Evolutionary conservation across 2,888 invertebrate genomes (phyloP).

Genomic region (Phymatocera aterrima): DNA sequence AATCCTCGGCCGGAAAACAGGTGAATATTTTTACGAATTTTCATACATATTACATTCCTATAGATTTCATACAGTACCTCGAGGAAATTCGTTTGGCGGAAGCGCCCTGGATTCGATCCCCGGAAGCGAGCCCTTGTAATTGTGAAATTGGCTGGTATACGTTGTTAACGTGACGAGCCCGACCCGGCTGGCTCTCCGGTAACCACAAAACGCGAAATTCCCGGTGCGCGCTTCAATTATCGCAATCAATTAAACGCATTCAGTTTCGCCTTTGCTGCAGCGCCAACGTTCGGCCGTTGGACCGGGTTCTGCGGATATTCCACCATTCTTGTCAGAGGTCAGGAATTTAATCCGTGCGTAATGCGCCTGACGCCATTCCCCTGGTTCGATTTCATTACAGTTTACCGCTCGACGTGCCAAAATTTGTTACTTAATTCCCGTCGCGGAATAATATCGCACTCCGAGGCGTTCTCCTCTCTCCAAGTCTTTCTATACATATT

Average conservation of each 20-base stretch:
- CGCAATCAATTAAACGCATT: constrained; percentile 44
- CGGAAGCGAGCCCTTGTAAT: constrained; percentile 30
- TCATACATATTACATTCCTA: no score
- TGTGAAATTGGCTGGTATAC: constrained; percentile 30
- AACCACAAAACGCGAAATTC: constrained; percentile 40
- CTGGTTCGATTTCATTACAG: no score
- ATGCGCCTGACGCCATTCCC: no score
- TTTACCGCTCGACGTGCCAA: no score
- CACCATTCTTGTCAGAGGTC: neutral
- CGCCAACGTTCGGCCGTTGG: constrained; percentile 8
- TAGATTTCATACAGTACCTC: neutral
- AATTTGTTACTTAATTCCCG: no score
- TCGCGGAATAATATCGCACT: no score
- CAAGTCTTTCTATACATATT: no score
- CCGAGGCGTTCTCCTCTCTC: no score
- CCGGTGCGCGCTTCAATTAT: constrained; percentile 40
- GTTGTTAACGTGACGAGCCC: constrained; percentile 37
- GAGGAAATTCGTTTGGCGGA: neutral
- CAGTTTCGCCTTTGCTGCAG: constrained; percentile 24
- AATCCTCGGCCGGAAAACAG: constrained; percentile 79
- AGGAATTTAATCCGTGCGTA: constrained; percentile 4
- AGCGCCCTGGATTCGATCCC: neutral
- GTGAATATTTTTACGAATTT: constrained; percentile 70
- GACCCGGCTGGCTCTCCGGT: neutral
- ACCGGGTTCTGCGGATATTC: neutral